Conservation (phyloP, 2,113 vertebrate genomes). For the Heterocephalus glaber region DNA sequence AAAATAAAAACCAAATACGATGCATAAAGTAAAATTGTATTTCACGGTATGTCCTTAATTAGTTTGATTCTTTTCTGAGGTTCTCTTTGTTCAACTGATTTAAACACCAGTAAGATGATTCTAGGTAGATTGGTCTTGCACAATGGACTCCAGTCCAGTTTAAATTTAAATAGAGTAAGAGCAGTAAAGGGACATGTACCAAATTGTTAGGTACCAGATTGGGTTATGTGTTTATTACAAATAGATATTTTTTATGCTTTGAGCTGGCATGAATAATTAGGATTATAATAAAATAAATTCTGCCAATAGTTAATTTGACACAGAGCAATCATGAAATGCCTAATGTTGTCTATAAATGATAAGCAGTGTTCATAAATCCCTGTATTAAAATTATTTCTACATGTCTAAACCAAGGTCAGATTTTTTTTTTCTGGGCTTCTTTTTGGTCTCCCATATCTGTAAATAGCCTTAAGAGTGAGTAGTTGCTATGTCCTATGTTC, state of each 20-base stretch:
- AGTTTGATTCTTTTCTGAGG: not conserved
- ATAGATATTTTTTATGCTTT: conserved; percentile 10
- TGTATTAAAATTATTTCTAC: not conserved
- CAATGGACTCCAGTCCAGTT: not conserved
- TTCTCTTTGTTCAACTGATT: not conserved
- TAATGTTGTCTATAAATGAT: conserved; percentile 11
- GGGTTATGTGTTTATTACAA: conserved; percentile 21
- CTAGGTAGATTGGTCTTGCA: not conserved
- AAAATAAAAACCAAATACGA: not conserved
- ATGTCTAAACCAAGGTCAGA: not conserved
- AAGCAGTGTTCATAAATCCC: not conserved
- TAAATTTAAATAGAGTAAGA: conserved; percentile 53
- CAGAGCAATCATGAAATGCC: not conserved
- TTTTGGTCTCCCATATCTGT: not conserved
- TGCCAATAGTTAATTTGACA: conserved; percentile 31
- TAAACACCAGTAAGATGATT: not conserved
- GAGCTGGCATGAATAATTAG: conserved; percentile 1
- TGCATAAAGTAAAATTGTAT: not conserved
- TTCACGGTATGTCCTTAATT: not conserved
- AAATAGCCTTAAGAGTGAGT: not conserved
- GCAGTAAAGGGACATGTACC: not conserved
- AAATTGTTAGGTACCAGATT: not conserved
- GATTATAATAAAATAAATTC: conserved; percentile 37
- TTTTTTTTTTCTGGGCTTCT: not conserved
- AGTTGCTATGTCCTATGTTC: not conserved